Evolutionary conservation across 2,113 vertebrate genomes (phyloP).

Genomic region (Thymallus thymallus): DNA sequence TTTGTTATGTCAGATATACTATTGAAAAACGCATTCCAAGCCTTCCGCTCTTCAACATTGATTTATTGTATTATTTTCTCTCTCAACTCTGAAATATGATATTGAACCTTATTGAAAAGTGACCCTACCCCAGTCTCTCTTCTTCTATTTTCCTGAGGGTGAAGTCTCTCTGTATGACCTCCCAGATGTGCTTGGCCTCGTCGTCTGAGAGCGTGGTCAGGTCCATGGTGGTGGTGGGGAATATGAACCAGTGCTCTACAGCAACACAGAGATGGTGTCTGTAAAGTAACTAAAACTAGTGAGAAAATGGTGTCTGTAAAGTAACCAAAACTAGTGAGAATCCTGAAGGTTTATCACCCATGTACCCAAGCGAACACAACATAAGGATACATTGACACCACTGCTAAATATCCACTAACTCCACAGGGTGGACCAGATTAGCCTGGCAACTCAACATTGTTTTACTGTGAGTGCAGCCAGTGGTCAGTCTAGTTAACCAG

Average conservation of each 20-base stretch:
- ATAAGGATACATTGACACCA: too few relatives aligned
- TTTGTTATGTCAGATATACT: neutral
- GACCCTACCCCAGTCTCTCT: slow-evolving; percentile 83
- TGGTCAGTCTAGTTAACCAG: too few relatives aligned
- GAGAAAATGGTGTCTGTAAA: neutral
- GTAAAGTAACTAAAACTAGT: neutral
- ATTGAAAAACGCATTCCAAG: neutral
- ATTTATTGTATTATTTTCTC: neutral
- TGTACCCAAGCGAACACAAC: too few relatives aligned
- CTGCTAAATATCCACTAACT: too few relatives aligned
- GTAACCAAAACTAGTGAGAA: too few relatives aligned
- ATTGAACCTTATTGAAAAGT: neutral
- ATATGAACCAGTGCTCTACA: neutral
- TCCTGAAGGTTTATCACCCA: too few relatives aligned
- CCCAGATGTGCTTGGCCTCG: slow-evolving; percentile 91
- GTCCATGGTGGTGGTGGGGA: slow-evolving; percentile 80
- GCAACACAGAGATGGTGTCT: neutral
- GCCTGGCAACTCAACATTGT: too few relatives aligned
- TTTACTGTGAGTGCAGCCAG: too few relatives aligned
- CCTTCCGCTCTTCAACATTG: neutral
- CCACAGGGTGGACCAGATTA: too few relatives aligned
- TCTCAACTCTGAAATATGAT: neutral
- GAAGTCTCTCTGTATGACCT: slow-evolving; percentile 90
- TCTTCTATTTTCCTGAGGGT: slow-evolving; percentile 88
- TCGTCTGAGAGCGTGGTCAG: slow-evolving; percentile 89